A percentile compares a stretch with the other conserved stretches of the same genome.
Evolutionary conservation across 2,113 vertebrate species (phyloP).

Genomic region (Tachysurus vachellii): DNA sequence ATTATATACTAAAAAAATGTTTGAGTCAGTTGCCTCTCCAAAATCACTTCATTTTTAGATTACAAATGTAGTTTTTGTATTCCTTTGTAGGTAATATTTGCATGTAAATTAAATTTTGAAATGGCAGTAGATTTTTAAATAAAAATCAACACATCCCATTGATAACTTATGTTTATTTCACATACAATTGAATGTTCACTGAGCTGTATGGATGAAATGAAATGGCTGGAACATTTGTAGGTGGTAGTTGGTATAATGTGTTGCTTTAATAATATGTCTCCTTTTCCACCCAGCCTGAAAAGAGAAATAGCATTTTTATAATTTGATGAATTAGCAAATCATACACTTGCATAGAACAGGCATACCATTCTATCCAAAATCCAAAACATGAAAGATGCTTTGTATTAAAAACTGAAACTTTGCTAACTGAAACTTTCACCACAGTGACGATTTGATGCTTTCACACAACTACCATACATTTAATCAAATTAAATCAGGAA

Average conservation of each 20-base stretch:
- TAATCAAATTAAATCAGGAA: background rate
- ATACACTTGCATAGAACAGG: background rate
- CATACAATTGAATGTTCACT: background rate
- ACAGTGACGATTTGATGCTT: background rate
- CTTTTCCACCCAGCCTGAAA: conserved; percentile 69
- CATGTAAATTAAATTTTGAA: background rate
- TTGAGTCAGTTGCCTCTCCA: background rate
- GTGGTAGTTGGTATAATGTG: background rate
- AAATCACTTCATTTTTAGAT: background rate
- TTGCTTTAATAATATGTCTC: conserved; percentile 82
- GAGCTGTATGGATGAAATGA: background rate
- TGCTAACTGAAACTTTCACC: background rate
- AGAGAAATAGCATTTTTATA: conserved; percentile 18
- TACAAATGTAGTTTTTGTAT: background rate
- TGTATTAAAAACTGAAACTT: background rate
- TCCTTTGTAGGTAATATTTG: background rate
- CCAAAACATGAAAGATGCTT: too few species aligned
- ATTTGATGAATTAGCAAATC: background rate
- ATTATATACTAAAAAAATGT: too few species aligned
- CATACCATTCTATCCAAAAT: background rate
- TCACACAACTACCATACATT: background rate
- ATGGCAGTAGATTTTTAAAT: background rate
- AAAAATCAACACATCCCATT: background rate
- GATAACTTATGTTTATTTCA: conserved; percentile 18
- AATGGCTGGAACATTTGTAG: background rate